Base-by-base conservation (phyloP, 2,888 invertebrate genomes). In the Heliconius ismenius region DNA sequence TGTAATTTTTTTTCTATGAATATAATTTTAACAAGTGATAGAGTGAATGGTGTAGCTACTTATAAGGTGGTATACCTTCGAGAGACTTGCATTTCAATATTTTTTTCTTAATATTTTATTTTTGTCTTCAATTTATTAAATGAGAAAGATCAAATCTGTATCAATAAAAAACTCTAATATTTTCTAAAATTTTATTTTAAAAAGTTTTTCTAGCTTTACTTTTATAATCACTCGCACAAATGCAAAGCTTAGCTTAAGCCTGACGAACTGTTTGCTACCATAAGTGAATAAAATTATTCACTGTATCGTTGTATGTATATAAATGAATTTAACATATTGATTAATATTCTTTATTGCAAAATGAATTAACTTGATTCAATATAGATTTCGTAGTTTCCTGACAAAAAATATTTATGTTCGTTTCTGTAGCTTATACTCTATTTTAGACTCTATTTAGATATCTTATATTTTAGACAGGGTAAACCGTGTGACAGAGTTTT, bases 401-500 rank as follows among this genome's bases (percentile, higher is more conserved):
- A 26, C 24, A 67, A 67, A 24, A 39, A 18, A n/a, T 67, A 39
- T 65, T 65, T 39, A 64, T 64, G 62, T 26, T 64, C 10, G 21
- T 65, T 13, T 65, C n/a, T 24, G 3, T n/a, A 24, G 39, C 4
- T 39, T 24, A 2, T 15, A 32, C 1, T 39, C 13, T 65, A 39
- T 65, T 65, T 32, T 36, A 24, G 2, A 13, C 6, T 24, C 1
- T 60, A 24, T 26, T 15, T 4, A 13, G 60, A 39, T 3, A 15
- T 39, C 3, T 67, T 26, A 24, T 43, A 39, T 28, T 54, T n/a
- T 28, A 82, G 82, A 54, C 79, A 80, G 43, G 82, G 81, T 11
- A 81, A 81, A 36, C 80, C 85, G 0, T 93, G 93, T 74, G 87
- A 89, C 3, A 86, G 92, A 75, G 78, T 86, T 28, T 81, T 89